These are phyloP conservation scores for Drosophila azteca DNA, from an alignment of 1,140 invertebrate species.

Conservation along the genomic window DNA sequence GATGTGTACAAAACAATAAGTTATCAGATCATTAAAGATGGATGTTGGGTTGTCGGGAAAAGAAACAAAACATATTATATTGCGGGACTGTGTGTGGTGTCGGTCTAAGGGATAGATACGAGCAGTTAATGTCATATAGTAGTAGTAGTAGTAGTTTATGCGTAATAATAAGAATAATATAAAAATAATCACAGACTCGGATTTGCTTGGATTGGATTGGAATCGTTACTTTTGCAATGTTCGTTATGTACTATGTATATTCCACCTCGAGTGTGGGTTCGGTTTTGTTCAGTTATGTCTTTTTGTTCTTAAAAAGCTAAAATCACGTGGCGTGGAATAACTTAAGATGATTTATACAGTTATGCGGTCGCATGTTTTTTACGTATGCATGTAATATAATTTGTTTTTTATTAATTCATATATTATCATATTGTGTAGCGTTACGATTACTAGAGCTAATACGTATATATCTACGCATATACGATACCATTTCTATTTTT, in stretches of 20 bases:
- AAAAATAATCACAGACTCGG: conserved; percentile 75
- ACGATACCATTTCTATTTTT: conserved; percentile 15
- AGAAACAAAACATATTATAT: conserved; percentile 1
- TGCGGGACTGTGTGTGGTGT: conserved; percentile 7
- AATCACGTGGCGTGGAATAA: conserved; percentile 52
- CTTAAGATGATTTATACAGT: conserved; percentile 41
- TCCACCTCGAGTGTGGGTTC: conserved; percentile 26
- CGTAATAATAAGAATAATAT: conserved; percentile 63
- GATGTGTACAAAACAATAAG: no score
- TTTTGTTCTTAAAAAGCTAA: conserved; percentile 44
- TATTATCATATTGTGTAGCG: conserved; percentile 45
- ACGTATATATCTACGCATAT: conserved; percentile 38
- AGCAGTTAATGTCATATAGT: conserved; percentile 17
- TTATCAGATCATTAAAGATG: no score
- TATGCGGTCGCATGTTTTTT: conserved; percentile 29
- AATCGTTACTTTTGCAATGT: conserved; percentile 31
- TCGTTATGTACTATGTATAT: conserved; percentile 13
- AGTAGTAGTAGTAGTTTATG: conserved; percentile 21
- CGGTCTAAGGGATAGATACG: conserved; percentile 17
- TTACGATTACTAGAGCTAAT: conserved; percentile 39
- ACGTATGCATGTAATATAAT: conserved; percentile 40
- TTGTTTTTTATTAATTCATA: conserved; percentile 52
- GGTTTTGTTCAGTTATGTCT: conserved; percentile 13
- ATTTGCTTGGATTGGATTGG: conserved; percentile 40
- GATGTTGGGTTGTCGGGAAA: no score